Percentiles rank a stretch among this genome's conserved stretches.
phyloP scores from a whole-genome alignment of 2,888 invertebrate species.

The Protonemura montana region DNA sequence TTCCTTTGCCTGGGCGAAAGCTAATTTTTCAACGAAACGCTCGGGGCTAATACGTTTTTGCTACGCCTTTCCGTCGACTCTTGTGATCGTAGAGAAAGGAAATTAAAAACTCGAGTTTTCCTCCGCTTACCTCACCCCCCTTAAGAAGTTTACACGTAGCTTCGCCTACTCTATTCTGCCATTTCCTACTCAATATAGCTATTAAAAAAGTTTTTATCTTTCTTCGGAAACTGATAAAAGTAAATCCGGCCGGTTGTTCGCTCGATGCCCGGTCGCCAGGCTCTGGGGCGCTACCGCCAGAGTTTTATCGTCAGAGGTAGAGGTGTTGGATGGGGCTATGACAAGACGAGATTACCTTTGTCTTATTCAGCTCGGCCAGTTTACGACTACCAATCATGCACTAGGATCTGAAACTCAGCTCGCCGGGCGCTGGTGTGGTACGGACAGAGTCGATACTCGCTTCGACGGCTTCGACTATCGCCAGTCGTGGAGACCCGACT shows the following conservation, averaged over 20 bases:
- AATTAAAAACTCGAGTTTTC: slow-evolving; percentile 43
- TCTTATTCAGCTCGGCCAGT: slow-evolving; percentile 17
- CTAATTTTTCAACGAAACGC: slow-evolving; percentile 38
- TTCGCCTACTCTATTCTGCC: slow-evolving; percentile 18
- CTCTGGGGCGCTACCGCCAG: background rate
- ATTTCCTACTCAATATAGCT: slow-evolving; percentile 36
- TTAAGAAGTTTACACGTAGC: slow-evolving; percentile 8
- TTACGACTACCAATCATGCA: slow-evolving; percentile 20
- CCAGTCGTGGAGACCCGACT: background rate
- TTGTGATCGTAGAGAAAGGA: slow-evolving; percentile 34
- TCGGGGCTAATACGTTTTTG: slow-evolving; percentile 17
- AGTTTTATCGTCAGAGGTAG: slow-evolving; percentile 9
- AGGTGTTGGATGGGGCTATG: slow-evolving; percentile 29
- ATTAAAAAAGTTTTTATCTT: slow-evolving; percentile 38
- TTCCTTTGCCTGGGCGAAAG: slow-evolving; percentile 36
- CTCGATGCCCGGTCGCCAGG: background rate
- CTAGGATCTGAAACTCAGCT: background rate
- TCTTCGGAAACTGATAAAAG: slow-evolving; percentile 33
- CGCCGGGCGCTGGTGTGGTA: no score
- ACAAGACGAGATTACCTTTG: background rate
- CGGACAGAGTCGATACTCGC: background rate
- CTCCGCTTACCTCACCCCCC: background rate
- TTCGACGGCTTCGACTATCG: background rate
- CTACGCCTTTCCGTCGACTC: slow-evolving; percentile 26
- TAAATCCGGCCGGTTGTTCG: slow-evolving; percentile 27